A percentile compares a stretch with the other conserved stretches of the same genome.
phyloP scores from a whole-genome alignment of 2,888 invertebrate genomes.

The Athripsodes cinereus region DNA sequence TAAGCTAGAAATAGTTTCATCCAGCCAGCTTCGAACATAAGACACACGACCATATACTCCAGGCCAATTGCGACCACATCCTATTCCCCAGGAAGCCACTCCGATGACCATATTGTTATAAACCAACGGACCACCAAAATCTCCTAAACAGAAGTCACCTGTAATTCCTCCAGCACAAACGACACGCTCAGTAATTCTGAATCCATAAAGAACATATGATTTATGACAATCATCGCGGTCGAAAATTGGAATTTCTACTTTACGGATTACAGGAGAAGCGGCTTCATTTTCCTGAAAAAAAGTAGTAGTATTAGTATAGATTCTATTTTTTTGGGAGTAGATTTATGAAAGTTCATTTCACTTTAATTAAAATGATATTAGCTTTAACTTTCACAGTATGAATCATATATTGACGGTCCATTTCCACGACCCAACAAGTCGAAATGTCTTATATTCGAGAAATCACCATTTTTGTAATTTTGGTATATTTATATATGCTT shows the following conservation, averaged over 20 bases:
- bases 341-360: too few species aligned
- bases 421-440: too few species aligned
- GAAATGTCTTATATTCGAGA: too few species aligned
- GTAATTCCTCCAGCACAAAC: slow-evolving; percentile 39
- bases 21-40: not conserved
- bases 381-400: too few species aligned
- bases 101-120: slow-evolving; percentile 43
- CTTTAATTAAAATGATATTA: too few species aligned
- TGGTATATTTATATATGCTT: too few species aligned
- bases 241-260: not conserved
- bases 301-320: too few species aligned
- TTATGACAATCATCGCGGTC: not conserved
- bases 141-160: slow-evolving; percentile 49
- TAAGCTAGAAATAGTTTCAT: too few species aligned
- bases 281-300: too few species aligned
- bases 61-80: slow-evolving; percentile 40
- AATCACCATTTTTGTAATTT: too few species aligned
- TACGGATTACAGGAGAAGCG: not conserved
- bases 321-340: too few species aligned
- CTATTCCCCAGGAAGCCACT: slow-evolving; percentile 54
- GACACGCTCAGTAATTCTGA: slow-evolving; percentile 37
- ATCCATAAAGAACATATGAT: not conserved
- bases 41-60: not conserved
- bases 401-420: too few species aligned
- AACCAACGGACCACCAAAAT: slow-evolving; percentile 53